Base-by-base conservation (phyloP, 2,113 vertebrate genomes). In the Xyliphius kryptos region DNA sequence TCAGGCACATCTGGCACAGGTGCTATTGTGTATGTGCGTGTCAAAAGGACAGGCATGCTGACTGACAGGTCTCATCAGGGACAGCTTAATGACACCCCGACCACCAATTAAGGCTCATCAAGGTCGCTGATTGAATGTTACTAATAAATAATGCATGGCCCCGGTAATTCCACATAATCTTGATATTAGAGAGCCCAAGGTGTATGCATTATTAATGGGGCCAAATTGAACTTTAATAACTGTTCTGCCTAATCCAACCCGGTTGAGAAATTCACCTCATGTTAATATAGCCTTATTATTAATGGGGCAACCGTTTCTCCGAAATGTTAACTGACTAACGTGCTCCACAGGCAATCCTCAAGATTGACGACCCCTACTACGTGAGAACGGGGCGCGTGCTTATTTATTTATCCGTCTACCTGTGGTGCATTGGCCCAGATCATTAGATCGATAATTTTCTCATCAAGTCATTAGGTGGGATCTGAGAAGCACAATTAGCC, bases 201-300 rank as follows among this genome's bases (percentile, higher is more conserved):
- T 83, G 82, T 81, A 86, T 89, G 83, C 84, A 89, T 88, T 88
- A 89, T 89, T 89, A 88, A 89, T 88, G 83, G 79, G 79, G 77
- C 86, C 82, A 89, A 89, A 89, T 89, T 89, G 83, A 83, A 87
- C 84, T 88, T 89, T 88, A 88, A 88, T 89, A 89, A 89, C 85
- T 86, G 80, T 80, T 85, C 81, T 77, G 80, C 76, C 72, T 82
- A 85, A 87, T 85, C 80, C 84, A 76, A 81, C 83, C 81, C 77
- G 72, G 75, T 79, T 72, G 81, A 84, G 85, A 83, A 89, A 88
- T 87, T 87, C 82, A 83, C 82, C n/a, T 89, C 87, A 87, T 88
- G 86, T 87, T 89, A 89, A 89, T 87, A 85, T 71, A 79, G 79
- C 78, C 82, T 83, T 87, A 84, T 87, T 87, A 89, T 87, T 88